These are phyloP conservation scores for Brachionus calyciflorus DNA, from an alignment of 1,140 invertebrate genomes.

Conservation along the genomic window DNA sequence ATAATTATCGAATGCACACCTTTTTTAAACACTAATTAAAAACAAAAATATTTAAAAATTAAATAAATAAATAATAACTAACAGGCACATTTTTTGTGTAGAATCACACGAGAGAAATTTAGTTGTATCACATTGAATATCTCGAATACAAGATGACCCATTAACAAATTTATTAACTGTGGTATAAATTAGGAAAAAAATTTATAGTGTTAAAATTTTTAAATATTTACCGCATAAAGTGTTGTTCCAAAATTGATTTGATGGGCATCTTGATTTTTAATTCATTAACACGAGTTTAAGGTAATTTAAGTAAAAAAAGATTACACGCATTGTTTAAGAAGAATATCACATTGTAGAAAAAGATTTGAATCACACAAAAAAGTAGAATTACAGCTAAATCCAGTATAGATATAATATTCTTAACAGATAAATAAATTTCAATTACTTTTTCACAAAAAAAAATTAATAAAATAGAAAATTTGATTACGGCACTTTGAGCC, in stretches of 20 bases:
- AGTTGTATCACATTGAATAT: slow-evolving; percentile 14
- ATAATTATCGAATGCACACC: too few species aligned
- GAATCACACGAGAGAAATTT: neutral
- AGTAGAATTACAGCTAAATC: neutral
- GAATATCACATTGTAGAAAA: neutral
- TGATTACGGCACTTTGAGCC: neutral
- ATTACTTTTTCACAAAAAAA: neutral
- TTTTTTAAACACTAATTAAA: neutral
- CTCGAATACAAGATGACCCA: neutral
- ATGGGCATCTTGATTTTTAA: neutral
- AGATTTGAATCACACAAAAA: neutral
- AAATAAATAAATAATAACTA: too few species aligned
- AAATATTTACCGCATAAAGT: neutral
- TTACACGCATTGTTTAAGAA: neutral
- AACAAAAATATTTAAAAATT: neutral
- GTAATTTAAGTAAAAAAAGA: neutral
- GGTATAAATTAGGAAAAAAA: neutral
- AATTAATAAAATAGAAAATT: too few species aligned
- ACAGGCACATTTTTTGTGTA: neutral
- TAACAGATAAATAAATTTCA: neutral
- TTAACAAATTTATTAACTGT: neutral
- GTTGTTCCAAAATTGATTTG: neutral
- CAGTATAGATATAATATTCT: neutral
- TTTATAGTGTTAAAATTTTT: neutral
- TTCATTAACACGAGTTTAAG: neutral